Base-by-base conservation (phyloP, 2,888 invertebrate species). In the Phorcus lineatus region DNA sequence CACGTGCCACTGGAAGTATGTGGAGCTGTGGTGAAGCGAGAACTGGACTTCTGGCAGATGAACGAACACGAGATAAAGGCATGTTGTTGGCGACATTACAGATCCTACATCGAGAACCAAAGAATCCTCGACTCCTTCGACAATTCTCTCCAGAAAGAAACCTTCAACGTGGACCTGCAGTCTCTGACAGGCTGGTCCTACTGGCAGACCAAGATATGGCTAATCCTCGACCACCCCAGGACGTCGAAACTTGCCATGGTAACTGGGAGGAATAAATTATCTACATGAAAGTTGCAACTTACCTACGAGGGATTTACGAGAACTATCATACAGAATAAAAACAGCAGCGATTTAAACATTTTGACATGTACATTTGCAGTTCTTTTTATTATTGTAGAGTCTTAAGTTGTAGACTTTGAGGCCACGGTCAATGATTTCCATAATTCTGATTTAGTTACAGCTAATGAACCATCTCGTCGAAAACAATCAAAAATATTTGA, bases 1-100 rank as follows among this genome's bases (percentile, higher is more conserved):
- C 93, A 93, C 81, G 90, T 92, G 19, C 92, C 92, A 0, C 84
- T 92, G 70, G 91, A 92, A 83, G 92, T 93, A 9, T 93, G 93
- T 78, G 92, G 92, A 7, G 92, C 92, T 17, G 93, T 92, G 24
- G 92, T 92, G 24, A 91, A 92, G 83, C 84, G 92, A 36, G 92
- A 93, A 81, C 84, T 93, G 70, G 91, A 92, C 80, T 93, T 90
- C 86, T 93, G 92, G 92, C 91, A 91, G 81, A 90, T 93, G 28
- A 89, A 91, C 80, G 91, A 92, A 83, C 86, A 87, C 75, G 88
- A 88, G 77, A 92, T 93, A 67, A 91, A 92, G 80, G 90, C 92
- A 2, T 93, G 92, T 82, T 93, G 92, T 81, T 91, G 91, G 91
- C 86, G 90, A 16, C 91, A 91, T 75, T 92, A 91, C 85, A 82